Percentiles rank a stretch among this genome's conserved stretches.
Evolutionary conservation across 2,888 invertebrate genomes (phyloP).

Genomic region (Tenthredo distinguenda): DNA sequence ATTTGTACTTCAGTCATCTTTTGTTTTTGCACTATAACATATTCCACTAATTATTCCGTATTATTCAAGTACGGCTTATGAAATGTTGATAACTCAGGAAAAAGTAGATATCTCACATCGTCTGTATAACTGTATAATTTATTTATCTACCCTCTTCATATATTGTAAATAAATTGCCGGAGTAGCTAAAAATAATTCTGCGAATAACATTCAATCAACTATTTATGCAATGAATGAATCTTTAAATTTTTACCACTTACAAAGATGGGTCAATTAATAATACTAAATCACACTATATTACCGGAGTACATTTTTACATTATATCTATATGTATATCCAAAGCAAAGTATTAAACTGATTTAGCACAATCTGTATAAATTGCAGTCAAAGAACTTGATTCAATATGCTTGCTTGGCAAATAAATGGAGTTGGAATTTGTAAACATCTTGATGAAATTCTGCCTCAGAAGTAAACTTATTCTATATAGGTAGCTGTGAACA

Average conservation of each 20-base stretch:
- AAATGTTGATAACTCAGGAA: conserved; percentile 9
- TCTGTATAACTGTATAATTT: conserved; percentile 8
- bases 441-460: conserved; percentile 21
- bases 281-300: neutral
- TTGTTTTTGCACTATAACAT: neutral
- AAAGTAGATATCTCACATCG: neutral
- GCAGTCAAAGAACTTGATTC: neutral
- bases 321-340: neutral
- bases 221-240: neutral
- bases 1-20: neutral
- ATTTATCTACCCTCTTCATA: conserved; percentile 36
- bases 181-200: neutral
- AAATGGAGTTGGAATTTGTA: conserved; percentile 23
- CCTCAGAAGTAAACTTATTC: neutral
- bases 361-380: conserved; percentile 20
- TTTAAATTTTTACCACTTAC: neutral
- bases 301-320: neutral
- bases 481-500: neutral
- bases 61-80: neutral
- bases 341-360: conserved; percentile 13
- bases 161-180: neutral
- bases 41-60: neutral
- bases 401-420: conserved; percentile 39
- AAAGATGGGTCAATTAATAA: neutral
- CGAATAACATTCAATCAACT: neutral